Conservation (phyloP, 2,888 invertebrate genomes). For the Melinaea marsaeus region DNA sequence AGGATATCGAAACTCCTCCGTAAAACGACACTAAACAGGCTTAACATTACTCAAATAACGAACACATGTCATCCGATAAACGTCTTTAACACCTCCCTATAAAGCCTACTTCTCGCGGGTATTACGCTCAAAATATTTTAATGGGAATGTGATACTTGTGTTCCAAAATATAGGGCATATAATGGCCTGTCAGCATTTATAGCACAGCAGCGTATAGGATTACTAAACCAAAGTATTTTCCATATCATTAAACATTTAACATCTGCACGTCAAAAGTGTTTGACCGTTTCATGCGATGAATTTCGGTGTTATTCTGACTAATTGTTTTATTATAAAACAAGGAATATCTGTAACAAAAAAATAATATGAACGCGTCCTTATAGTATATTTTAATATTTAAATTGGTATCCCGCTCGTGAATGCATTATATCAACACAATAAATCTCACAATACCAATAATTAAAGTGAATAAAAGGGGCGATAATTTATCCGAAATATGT, state of each 20-base stretch:
- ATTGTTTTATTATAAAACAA: slow-evolving; percentile 11
- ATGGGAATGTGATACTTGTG: slow-evolving; percentile 30
- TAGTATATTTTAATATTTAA: neutral
- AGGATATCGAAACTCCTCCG: slow-evolving; percentile 66
- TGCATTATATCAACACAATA: neutral
- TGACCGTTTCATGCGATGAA: slow-evolving; percentile 49
- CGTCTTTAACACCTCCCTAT: slow-evolving; percentile 36
- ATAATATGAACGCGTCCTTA: neutral
- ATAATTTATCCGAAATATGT: slow-evolving; percentile 40
- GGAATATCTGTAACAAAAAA: neutral
- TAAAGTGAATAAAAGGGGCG: slow-evolving; percentile 29
- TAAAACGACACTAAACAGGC: slow-evolving; percentile 72
- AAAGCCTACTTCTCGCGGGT: slow-evolving; percentile 15
- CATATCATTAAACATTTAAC: slow-evolving; percentile 66
- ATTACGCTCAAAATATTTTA: slow-evolving; percentile 8
- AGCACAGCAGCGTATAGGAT: slow-evolving; percentile 51
- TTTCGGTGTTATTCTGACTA: slow-evolving; percentile 35
- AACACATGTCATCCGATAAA: slow-evolving; percentile 33
- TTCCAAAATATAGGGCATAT: slow-evolving; percentile 24
- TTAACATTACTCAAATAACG: slow-evolving; percentile 50
- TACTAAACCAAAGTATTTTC: slow-evolving; percentile 70
- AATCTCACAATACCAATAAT: slow-evolving; percentile 17
- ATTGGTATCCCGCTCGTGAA: neutral
- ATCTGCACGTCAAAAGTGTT: slow-evolving; percentile 64
- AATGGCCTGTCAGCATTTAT: slow-evolving; percentile 29